Evolutionary conservation across 2,113 vertebrate species (phyloP), one percentile per base, ranked within the genome.

Genomic region (Leiothrix lutea): DNA sequence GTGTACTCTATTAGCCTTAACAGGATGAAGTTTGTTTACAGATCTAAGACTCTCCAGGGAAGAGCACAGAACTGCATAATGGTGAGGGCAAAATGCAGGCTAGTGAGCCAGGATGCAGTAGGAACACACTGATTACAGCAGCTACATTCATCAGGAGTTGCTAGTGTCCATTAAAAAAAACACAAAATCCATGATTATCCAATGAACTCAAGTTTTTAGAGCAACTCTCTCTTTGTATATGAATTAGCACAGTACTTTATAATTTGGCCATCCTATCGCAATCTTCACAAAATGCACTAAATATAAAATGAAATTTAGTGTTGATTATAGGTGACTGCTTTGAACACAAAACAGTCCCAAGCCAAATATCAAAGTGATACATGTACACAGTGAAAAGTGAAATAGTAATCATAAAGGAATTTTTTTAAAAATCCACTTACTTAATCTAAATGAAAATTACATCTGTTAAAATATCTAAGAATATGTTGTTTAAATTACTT

Each of bases 391-490:
- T 14, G 61, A 50, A 42, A 80, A 42, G 14, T 26, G 8, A 80
- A 96, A 83, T 0, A 54, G 21, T n/a, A 93, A 72, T 7, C 16
- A 22, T 13, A 86, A 28, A 64, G 8, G 10, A 12, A 3, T 29
- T 70, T 64, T 64, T 83, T 65, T 18, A 15, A 73, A 88, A 31
- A 5, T 12, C 10, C 17, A 56, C 4, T n/a, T 13, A 42, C 4
- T 94, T 54, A 91, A 86, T 44, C 38, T 70, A 51, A 72, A 67
- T 67, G 16, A 70, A 97, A 93, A 51, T n/a, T 28, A 70, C 4
- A 2, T 25, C 67, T 0, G 4, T 33, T 72, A 35, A 93, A 56
- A 73, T 91, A 84, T 26, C 35, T 71, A 80, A 71, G 58, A 85
- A 26, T 25, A 40, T 0, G 3, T 57, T 82, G 12, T 58, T 64